These are phyloP conservation scores for Chlorocebus sabaeus DNA, from an alignment of 2,113 vertebrate species.

Conservation along the genomic window DNA sequence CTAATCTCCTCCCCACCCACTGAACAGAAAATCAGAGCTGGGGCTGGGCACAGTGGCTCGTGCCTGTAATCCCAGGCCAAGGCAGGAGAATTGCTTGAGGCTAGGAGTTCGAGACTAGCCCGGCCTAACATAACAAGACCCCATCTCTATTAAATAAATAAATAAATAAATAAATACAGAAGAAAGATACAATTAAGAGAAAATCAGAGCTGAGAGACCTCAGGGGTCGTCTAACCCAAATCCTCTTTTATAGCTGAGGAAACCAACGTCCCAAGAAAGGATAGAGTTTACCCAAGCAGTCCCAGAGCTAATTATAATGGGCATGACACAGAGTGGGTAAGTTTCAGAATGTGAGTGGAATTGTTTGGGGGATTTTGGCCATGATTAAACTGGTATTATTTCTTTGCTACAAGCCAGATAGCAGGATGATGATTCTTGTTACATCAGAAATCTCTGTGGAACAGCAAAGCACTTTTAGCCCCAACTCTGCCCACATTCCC, in stretches of 20 bases:
- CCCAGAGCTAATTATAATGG: conserved; percentile 44
- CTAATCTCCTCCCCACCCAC: neutral
- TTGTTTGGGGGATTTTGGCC: conserved; percentile 70
- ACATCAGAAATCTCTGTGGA: conserved; percentile 53
- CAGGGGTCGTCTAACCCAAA: neutral
- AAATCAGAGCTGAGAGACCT: neutral
- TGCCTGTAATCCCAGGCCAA: too few relatives aligned
- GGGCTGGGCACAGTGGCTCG: too few relatives aligned
- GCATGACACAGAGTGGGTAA: conserved; percentile 48
- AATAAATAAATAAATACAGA: too few relatives aligned
- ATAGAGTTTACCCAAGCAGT: conserved; percentile 47
- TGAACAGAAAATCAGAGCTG: neutral
- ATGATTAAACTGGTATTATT: conserved; percentile 46
- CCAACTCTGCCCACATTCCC: conserved; percentile 45
- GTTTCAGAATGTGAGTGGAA: conserved; percentile 48
- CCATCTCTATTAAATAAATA: too few relatives aligned
- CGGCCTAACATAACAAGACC: too few relatives aligned
- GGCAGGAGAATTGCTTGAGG: too few relatives aligned
- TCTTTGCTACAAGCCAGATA: conserved; percentile 32
- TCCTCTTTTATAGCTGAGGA: neutral
- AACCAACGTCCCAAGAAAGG: neutral
- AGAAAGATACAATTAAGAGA: neutral
- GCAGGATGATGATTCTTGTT: conserved; percentile 39
- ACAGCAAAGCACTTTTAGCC: conserved; percentile 59
- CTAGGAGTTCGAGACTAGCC: too few relatives aligned